Conservation (phyloP, 2,113 vertebrate genomes). For the Mastomys natalensis region DNA sequence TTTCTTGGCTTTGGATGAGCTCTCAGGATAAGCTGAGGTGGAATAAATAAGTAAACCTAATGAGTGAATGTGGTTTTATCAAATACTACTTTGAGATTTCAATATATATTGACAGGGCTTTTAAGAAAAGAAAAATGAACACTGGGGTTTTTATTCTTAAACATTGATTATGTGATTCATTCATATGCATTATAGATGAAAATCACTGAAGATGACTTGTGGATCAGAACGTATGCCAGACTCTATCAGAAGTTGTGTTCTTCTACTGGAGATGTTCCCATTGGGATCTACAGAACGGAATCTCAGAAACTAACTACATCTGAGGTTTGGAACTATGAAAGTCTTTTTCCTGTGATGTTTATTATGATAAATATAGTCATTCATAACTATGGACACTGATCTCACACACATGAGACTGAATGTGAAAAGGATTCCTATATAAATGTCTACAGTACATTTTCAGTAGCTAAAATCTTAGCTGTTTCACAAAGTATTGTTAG, state of each 20-base stretch:
- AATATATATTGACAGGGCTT: not conserved
- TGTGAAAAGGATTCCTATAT: not conserved
- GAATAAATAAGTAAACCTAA: not conserved
- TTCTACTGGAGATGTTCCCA: slow-evolving; percentile 95
- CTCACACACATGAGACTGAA: not conserved
- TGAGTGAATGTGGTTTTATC: not conserved
- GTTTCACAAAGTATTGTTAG: not conserved
- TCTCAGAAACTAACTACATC: slow-evolving; percentile 92
- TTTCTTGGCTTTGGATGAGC: not conserved
- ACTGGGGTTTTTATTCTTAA: not conserved
- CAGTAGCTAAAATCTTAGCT: not conserved
- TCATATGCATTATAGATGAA: slow-evolving; percentile 90
- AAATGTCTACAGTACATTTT: not conserved
- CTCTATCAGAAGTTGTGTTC: slow-evolving; percentile 97
- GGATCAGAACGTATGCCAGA: slow-evolving; percentile 96
- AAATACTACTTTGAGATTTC: not conserved
- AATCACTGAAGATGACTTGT: slow-evolving; percentile 94
- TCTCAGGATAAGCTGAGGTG: not conserved
- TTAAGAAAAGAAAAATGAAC: not conserved
- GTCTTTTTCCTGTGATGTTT: not conserved
- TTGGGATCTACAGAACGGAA: slow-evolving; percentile 96
- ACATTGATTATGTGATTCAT: not conserved
- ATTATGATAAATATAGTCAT: not conserved
- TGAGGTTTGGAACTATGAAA: slow-evolving; percentile 87
- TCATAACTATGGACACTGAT: not conserved